Conservation (phyloP, 2,113 vertebrate genomes). For the Camarhynchus parvulus region DNA sequence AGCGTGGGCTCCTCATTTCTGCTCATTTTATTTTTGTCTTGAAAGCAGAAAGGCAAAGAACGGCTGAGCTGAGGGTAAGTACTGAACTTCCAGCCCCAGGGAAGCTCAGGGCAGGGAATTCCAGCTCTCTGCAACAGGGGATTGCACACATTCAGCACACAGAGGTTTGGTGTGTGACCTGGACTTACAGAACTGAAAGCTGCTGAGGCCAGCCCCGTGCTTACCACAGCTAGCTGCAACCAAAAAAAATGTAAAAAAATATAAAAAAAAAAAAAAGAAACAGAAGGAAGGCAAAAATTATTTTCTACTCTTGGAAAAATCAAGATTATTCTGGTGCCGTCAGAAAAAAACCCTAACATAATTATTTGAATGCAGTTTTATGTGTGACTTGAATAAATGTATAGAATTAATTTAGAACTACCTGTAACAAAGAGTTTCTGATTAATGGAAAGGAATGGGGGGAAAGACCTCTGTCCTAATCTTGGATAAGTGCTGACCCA, state of each 20-base stretch:
- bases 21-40: not conserved
- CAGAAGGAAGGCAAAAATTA: not conserved
- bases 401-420: not conserved
- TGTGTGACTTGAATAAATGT: not conserved
- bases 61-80: not conserved
- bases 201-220: accelerated
- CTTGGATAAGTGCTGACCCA: not conserved
- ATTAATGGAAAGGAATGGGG: not conserved
- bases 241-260: too few species aligned
- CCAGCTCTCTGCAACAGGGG: not conserved
- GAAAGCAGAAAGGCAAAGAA: not conserved
- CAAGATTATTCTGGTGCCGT: not conserved
- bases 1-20: not conserved
- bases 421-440: not conserved
- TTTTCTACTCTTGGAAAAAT: not conserved
- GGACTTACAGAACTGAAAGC: not conserved
- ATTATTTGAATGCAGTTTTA: not conserved
- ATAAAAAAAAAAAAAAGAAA: too few species aligned
- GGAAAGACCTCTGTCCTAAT: not conserved
- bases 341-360: not conserved
- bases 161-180: accelerated
- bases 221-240: not conserved
- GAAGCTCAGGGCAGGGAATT: accelerated
- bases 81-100: not conserved
- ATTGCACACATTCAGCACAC: not conserved